These are phyloP conservation scores for Tringa solitaria DNA, from an alignment of 2,113 vertebrate genomes.

Conservation along the genomic window DNA sequence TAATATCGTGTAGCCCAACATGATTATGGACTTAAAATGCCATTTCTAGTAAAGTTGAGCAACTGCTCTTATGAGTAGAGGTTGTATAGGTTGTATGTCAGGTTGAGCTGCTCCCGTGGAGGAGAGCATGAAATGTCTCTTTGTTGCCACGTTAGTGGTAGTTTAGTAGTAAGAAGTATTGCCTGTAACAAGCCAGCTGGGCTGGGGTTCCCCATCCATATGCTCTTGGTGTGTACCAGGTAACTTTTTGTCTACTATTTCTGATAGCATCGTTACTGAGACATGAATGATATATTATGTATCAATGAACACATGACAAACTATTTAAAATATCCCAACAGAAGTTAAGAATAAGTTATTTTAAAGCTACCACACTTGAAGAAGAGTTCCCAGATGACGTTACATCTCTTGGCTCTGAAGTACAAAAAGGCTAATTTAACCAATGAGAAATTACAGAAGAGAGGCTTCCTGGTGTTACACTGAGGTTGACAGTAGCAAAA, in stretches of 20 bases:
- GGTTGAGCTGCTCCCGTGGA: neutral
- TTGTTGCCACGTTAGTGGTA: neutral
- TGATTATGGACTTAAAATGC: neutral
- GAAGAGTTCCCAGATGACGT: neutral
- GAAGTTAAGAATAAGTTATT: neutral
- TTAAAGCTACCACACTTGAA: neutral
- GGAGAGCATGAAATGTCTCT: neutral
- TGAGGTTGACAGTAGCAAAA: neutral
- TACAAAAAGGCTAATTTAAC: neutral
- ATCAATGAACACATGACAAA: neutral
- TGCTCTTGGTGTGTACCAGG: neutral
- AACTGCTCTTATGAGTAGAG: neutral
- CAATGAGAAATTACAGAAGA: neutral
- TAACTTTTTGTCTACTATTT: neutral
- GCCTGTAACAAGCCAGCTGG: neutral
- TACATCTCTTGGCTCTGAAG: neutral
- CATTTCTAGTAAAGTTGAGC: neutral
- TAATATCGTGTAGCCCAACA: neutral
- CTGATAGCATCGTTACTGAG: neutral
- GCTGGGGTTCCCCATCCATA: neutral
- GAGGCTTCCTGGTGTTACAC: neutral
- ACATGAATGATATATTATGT: neutral
- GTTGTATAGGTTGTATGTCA: neutral
- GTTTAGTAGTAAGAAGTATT: neutral
- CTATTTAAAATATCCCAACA: neutral